Evolutionary conservation across 2,888 invertebrate genomes (phyloP).

Genomic region (Amorpha juglandis): DNA sequence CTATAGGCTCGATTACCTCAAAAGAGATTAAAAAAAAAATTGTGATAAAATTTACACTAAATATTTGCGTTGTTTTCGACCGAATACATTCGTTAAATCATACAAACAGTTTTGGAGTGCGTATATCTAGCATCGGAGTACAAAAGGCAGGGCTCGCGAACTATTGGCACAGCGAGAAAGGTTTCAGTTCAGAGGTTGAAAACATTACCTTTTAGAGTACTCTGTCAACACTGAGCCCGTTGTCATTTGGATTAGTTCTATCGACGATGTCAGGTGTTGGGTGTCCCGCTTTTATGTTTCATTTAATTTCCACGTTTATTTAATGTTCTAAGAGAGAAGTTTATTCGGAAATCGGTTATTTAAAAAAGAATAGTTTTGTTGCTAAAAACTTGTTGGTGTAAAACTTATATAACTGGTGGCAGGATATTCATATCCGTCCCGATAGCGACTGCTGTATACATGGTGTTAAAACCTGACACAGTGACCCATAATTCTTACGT

Average conservation of each 20-base stretch:
- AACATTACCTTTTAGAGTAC: conserved; percentile 30
- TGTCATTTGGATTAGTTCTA: conserved; percentile 27
- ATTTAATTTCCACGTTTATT: conserved; percentile 26
- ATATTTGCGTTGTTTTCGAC: background rate
- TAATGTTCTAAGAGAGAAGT: background rate
- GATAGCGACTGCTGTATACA: no score
- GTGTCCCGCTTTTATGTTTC: conserved; percentile 22
- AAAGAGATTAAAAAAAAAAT: no score
- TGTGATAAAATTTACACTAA: no score
- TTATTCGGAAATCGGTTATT: background rate
- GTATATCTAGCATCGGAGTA: conserved; percentile 1
- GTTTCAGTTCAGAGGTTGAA: conserved; percentile 53
- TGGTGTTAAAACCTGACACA: no score
- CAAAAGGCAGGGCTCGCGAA: conserved; percentile 38
- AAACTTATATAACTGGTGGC: no score
- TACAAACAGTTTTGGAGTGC: conserved; percentile 2
- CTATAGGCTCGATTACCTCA: no score
- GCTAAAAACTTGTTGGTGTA: no score
- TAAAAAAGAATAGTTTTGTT: background rate
- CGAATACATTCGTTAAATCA: background rate
- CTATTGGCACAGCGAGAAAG: conserved; percentile 61
- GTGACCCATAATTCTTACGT: no score
- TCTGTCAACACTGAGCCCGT: conserved; percentile 30
- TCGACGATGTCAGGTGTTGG: conserved; percentile 24
- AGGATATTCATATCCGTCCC: no score